These are phyloP conservation scores for Rhagoletis pomonella DNA, from an alignment of 1,140 invertebrate genomes.

Conservation along the genomic window DNA sequence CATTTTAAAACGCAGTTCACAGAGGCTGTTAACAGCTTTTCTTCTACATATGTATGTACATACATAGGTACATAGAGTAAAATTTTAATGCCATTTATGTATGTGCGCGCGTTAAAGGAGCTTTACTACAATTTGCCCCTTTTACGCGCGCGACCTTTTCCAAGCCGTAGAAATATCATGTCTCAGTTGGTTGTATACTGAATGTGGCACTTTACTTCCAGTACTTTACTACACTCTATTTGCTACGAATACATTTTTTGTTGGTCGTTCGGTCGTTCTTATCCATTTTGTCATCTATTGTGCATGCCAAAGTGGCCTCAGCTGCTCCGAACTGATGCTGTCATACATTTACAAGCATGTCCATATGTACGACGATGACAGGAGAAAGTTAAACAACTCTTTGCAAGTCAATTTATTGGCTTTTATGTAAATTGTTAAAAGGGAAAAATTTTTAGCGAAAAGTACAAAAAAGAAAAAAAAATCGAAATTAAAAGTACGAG, in stretches of 20 bases:
- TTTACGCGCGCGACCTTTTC: background rate
- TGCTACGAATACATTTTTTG: background rate
- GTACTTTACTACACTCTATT: background rate
- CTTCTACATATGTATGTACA: no score
- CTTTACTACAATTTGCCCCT: background rate
- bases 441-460: background rate
- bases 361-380: conserved; percentile 1
- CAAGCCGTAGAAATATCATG: background rate
- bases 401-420: conserved; percentile 43
- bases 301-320: conserved; percentile 50
- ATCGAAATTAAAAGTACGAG: background rate
- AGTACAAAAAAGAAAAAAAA: background rate
- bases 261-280: conserved; percentile 14
- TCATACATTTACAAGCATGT: background rate
- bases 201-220: background rate
- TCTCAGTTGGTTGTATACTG: background rate
- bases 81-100: conserved; percentile 33
- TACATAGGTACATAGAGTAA: background rate
- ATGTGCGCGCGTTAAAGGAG: background rate
- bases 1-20: background rate
- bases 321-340: conserved; percentile 44
- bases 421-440: conserved; percentile 34
- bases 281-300: conserved; percentile 50
- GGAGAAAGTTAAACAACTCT: conserved; percentile 47
- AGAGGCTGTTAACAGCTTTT: background rate